Evolutionary conservation across 2,888 invertebrate genomes (phyloP), one percentile per base, ranked within the genome.

Genomic region (Therioaphis trifolii): DNA sequence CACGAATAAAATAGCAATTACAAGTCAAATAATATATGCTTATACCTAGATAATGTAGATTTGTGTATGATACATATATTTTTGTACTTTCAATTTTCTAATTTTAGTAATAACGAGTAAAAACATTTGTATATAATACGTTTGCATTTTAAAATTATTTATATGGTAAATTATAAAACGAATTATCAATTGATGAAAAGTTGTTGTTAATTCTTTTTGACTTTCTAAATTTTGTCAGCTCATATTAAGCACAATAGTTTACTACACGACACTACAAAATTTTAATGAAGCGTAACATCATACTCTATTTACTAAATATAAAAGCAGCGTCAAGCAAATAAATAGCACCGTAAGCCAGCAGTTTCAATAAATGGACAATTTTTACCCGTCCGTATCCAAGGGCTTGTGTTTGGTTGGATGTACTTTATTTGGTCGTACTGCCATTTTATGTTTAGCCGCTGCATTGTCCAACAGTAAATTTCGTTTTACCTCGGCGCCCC

Each of bases 361-460:
- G 18, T 49, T 46, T 61, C 80, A 63, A 71, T 46, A 52, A n/a
- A 46, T 35, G 61, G 63, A 72, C 63, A 58, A 63, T 61, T 82
- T 80, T 82, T 82, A 82, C 82, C 82, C 82, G 7, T 82, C 72
- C 49, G 46, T 63, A 46, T 82, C 72, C 82, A 82, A 63, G 35
- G 72, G 24, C 24, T 72, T 82, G 46, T 74, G 82, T 63, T 63
- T 82, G 63, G 46, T 63, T 35, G 89, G 88, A 87, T 93, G 91
- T 86, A 92, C 93, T 88, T 93, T 92, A 89, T 91, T 92, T 9
- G 94, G 94, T 88, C 93, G 91, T 21, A 94, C 91, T 0, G 94
- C 91, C 80, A 94, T 88, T 89, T 94, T 94, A 90, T 95, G 94
- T 87, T 91, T 91, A 21, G 94, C 94, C 0, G 94, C 94, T 11